These are phyloP conservation scores for Neria commutata DNA, from an alignment of 2,888 invertebrate genomes.

Conservation along the genomic window DNA sequence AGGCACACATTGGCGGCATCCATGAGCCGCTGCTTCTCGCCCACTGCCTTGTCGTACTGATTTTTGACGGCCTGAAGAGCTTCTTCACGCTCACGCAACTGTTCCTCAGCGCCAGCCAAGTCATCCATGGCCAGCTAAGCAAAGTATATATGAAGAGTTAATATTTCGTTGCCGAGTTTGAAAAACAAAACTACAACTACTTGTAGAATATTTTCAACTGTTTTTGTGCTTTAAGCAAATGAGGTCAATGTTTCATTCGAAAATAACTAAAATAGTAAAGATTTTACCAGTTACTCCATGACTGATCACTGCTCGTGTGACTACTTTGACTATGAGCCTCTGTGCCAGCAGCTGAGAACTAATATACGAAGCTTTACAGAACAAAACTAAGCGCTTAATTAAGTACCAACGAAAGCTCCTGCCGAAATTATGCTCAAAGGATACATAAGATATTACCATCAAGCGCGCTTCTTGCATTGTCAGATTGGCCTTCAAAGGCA, in stretches of 20 bases:
- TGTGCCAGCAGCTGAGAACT: neutral
- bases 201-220: too few relatives aligned
- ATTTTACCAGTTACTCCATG: neutral
- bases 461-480: conserved; percentile 88
- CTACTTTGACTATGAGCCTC: neutral
- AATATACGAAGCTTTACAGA: neutral
- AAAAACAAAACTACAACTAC: neutral
- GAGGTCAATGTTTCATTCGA: neutral
- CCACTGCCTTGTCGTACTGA: conserved; percentile 91
- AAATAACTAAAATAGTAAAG: neutral
- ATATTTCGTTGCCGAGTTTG: neutral
- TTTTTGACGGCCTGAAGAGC: conserved; percentile 88
- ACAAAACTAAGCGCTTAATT: neutral
- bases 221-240: too few relatives aligned
- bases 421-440: neutral
- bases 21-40: conserved; percentile 87
- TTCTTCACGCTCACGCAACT: conserved; percentile 88
- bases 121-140: conserved; percentile 86
- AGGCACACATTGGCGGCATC: conserved; percentile 91
- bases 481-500: conserved; percentile 91
- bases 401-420: neutral
- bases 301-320: neutral
- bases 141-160: neutral
- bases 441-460: conserved; percentile 66
- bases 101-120: conserved; percentile 83